These are phyloP conservation scores for Carassius auratus DNA, from an alignment of 2,113 vertebrate genomes.

Conservation along the genomic window DNA sequence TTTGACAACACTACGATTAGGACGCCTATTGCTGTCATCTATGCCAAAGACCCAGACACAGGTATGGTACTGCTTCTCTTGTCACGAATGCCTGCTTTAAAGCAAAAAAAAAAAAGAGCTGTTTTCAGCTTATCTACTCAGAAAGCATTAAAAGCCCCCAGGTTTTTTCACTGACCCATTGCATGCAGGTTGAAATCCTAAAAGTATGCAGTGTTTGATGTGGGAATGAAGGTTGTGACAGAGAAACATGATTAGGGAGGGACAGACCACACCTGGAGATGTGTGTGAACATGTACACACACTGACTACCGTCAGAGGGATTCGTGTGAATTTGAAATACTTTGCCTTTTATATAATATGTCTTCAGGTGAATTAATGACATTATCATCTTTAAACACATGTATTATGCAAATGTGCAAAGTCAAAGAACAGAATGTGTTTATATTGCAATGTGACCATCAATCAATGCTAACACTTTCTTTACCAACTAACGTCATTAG, in stretches of 20 bases:
- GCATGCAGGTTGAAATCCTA: constrained; percentile 11
- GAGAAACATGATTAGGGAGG: constrained; percentile 48
- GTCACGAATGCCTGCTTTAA: not conserved
- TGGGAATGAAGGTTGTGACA: constrained; percentile 35
- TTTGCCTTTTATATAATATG: not conserved
- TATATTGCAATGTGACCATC: not conserved
- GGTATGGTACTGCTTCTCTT: constrained; percentile 71
- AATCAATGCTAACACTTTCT: not conserved
- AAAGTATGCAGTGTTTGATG: constrained; percentile 54
- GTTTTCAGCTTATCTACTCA: constrained; percentile 12
- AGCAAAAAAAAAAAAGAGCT: not conserved
- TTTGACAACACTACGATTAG: constrained; percentile 94
- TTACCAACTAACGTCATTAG: not conserved
- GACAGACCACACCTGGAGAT: constrained; percentile 67
- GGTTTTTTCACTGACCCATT: not conserved
- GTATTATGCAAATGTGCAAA: not conserved
- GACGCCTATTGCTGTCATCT: constrained; percentile 88
- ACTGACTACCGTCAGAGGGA: not conserved
- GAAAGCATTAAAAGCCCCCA: constrained; percentile 23
- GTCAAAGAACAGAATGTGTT: not conserved
- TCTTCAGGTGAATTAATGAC: constrained; percentile 8
- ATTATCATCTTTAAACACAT: not conserved
- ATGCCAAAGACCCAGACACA: constrained; percentile 90
- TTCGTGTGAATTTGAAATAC: constrained; percentile 21
- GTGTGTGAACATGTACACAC: constrained; percentile 64